Evolutionary conservation across 2,888 invertebrate genomes (phyloP).

Genomic region (Oeneis ivallda): DNA sequence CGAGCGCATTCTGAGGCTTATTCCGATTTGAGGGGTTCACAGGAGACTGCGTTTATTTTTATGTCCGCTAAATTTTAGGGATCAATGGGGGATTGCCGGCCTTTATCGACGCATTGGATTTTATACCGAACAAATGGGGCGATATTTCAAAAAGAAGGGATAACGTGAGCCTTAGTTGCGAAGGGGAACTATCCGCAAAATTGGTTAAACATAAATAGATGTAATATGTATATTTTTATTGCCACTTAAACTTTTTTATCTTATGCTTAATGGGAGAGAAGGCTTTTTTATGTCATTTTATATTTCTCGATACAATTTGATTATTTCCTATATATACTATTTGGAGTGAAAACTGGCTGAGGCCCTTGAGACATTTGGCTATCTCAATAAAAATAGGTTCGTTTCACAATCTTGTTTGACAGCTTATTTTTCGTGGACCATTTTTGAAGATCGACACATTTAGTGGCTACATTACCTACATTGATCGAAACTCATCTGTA

Average conservation of each 20-base stretch:
- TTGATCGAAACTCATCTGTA: no score
- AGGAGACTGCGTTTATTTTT: conserved; percentile 66
- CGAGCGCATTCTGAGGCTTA: conserved; percentile 59
- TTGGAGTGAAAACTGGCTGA: no score
- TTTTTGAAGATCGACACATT: no score
- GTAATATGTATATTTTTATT: conserved; percentile 12
- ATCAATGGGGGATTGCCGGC: conserved; percentile 70
- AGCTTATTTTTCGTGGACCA: no score
- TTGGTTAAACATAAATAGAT: conserved; percentile 12
- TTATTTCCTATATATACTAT: neutral
- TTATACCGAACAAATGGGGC: conserved; percentile 54
- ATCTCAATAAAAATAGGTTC: no score
- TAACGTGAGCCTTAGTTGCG: conserved; percentile 7
- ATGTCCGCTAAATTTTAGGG: conserved; percentile 70
- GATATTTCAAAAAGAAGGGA: conserved; percentile 34
- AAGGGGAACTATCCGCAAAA: conserved; percentile 20
- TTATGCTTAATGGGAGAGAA: neutral
- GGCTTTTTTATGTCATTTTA: neutral
- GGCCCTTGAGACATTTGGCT: no score
- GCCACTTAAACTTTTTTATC: neutral
- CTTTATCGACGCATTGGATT: conserved; percentile 60
- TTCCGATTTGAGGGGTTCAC: conserved; percentile 62
- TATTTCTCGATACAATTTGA: neutral
- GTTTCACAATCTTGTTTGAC: no score
- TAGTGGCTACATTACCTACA: no score